These are phyloP conservation scores for Alouatta palliata DNA, from an alignment of 2,113 vertebrate species.

Conservation along the genomic window DNA sequence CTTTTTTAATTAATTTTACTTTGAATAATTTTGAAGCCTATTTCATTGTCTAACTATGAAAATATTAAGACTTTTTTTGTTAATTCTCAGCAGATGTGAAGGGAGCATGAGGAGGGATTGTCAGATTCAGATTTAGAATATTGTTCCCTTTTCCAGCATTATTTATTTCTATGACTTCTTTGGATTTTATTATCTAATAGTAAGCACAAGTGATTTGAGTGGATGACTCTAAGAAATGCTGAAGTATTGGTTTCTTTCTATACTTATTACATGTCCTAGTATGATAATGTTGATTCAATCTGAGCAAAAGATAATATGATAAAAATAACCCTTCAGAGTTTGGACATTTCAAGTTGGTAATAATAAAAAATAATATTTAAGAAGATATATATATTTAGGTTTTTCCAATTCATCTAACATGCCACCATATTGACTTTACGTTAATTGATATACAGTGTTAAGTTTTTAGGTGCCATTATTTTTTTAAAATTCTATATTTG, in stretches of 20 bases:
- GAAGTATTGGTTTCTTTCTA: background rate
- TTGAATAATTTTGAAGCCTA: slow-evolving; percentile 60
- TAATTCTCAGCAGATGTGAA: slow-evolving; percentile 67
- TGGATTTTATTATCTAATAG: slow-evolving; percentile 23
- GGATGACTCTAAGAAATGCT: slow-evolving; percentile 25
- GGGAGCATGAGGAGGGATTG: background rate
- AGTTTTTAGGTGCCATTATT: slow-evolving; percentile 53
- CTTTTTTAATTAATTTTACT: slow-evolving; percentile 55
- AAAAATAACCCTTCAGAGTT: slow-evolving; percentile 20
- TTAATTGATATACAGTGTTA: slow-evolving; percentile 36
- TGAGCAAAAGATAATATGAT: background rate
- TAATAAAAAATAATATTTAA: slow-evolving; percentile 49
- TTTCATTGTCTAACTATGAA: slow-evolving; percentile 73
- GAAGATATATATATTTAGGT: slow-evolving; percentile 15
- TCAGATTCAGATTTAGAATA: background rate
- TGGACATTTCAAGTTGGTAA: background rate
- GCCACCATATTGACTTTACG: slow-evolving; percentile 47
- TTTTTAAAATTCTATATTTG: slow-evolving; percentile 37
- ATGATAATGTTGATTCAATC: background rate
- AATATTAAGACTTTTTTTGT: slow-evolving; percentile 37
- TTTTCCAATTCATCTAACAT: slow-evolving; percentile 54
- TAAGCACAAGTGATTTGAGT: slow-evolving; percentile 65
- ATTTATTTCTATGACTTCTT: background rate
- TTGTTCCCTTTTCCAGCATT: slow-evolving; percentile 9
- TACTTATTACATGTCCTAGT: background rate